Conservation (phyloP, 1,140 invertebrate species). For the Procambarus virginalis region DNA sequence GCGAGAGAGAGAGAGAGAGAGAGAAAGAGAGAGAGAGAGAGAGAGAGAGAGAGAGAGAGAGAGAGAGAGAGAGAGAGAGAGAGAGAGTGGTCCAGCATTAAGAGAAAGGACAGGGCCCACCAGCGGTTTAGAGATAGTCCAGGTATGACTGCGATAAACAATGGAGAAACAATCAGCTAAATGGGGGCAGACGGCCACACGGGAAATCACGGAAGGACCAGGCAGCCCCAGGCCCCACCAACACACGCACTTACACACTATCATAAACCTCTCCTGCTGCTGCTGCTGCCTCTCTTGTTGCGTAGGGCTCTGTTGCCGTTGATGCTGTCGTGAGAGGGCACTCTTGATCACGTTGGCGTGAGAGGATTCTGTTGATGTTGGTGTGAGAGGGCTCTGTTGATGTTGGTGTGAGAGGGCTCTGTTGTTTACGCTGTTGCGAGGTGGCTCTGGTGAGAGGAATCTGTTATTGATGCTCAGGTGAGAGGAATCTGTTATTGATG, state of each 20-base stretch:
- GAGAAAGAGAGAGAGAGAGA: not conserved
- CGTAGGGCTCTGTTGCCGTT: not conserved
- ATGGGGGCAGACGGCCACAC: conserved; percentile 57
- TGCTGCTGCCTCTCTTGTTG: not conserved
- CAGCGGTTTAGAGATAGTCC: conserved; percentile 60
- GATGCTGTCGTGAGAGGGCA: not conserved
- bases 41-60: not conserved
- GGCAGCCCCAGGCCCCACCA: conserved; percentile 3
- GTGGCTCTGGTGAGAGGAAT: no score
- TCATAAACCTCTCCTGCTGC: conserved; percentile 26
- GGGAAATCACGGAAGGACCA: conserved; percentile 66
- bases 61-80: not conserved
- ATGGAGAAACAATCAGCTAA: conserved; percentile 65
- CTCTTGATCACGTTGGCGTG: no score
- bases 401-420: no score
- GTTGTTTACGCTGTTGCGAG: no score
- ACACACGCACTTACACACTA: conserved; percentile 45
- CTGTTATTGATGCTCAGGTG: no score
- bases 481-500: no score
- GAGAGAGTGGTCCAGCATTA: not conserved
- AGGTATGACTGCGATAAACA: conserved; percentile 66
- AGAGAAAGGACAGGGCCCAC: conserved; percentile 7
- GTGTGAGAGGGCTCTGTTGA: no score
- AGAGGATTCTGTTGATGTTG: no score
- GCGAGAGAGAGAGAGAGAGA: not conserved